Evolutionary conservation across 2,888 invertebrate genomes (phyloP).

Genomic region (Cataglyphis livida): DNA sequence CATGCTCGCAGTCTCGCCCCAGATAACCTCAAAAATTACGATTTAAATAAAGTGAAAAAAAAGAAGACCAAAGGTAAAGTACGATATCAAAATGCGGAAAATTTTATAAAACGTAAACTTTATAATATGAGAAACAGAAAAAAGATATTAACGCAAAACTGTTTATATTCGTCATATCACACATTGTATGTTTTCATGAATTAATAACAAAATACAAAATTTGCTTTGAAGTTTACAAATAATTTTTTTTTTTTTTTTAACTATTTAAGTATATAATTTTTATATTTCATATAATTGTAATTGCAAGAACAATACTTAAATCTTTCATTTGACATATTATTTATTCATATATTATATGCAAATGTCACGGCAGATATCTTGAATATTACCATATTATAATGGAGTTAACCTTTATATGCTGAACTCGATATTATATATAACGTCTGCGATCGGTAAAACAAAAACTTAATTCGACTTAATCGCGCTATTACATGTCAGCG

Average conservation of each 20-base stretch:
- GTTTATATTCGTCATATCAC: neutral
- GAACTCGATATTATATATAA: constrained; percentile 42
- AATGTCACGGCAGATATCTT: neutral
- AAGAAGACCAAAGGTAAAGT: neutral
- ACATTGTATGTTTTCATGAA: neutral
- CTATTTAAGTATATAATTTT: neutral
- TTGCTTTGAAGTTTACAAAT: neutral
- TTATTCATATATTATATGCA: neutral
- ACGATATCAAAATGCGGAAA: constrained; percentile 17
- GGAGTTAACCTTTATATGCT: constrained; percentile 27
- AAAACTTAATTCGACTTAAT: constrained; percentile 64
- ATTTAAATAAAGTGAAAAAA: constrained; percentile 27
- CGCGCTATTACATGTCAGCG: constrained; percentile 62
- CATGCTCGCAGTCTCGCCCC: constrained; percentile 47
- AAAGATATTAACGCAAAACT: neutral
- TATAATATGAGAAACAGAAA: neutral
- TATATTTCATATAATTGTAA: neutral
- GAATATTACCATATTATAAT: constrained; percentile 5
- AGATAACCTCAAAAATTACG: constrained; percentile 49
- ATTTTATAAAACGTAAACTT: neutral
- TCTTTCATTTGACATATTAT: neutral
- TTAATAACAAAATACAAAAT: neutral
- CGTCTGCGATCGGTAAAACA: constrained; percentile 31
- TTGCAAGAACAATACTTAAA: neutral
- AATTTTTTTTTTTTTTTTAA: neutral